A percentile compares a stretch with the other conserved stretches of the same genome.
These are phyloP conservation scores for Drosophila pseudoobscura DNA, from an alignment of 1,140 invertebrate genomes.

Conservation along the genomic window DNA sequence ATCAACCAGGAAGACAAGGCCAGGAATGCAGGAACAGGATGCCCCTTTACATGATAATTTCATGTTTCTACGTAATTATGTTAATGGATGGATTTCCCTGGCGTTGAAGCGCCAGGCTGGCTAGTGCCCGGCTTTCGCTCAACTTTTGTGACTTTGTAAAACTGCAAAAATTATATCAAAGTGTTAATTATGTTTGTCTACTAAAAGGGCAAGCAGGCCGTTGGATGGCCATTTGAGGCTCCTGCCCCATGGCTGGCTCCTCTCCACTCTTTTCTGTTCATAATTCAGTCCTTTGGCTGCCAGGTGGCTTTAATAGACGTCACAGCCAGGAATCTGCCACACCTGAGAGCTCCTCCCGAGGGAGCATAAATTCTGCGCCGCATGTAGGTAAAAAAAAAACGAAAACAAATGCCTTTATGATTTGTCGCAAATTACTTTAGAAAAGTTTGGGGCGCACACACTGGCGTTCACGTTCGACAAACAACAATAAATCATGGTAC, in stretches of 20 bases:
- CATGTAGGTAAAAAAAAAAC: slow-evolving; percentile 17
- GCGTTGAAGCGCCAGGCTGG: slow-evolving; percentile 3
- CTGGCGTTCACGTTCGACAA: slow-evolving; percentile 67
- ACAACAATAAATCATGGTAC: slow-evolving; percentile 70
- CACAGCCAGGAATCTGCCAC: too few species aligned
- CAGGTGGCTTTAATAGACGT: slow-evolving; percentile 9
- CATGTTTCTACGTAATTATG: slow-evolving; percentile 76
- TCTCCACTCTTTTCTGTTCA: not conserved
- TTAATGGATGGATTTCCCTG: slow-evolving; percentile 73
- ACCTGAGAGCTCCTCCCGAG: too few species aligned
- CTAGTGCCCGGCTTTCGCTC: not conserved
- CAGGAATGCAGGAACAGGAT: slow-evolving; percentile 30
- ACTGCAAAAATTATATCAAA: slow-evolving; percentile 75
- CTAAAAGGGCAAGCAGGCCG: not conserved
- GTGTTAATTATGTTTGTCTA: slow-evolving; percentile 73
- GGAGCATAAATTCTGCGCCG: slow-evolving; percentile 38
- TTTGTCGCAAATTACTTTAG: slow-evolving; percentile 80
- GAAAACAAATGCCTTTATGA: slow-evolving; percentile 65
- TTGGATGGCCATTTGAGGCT: slow-evolving; percentile 24
- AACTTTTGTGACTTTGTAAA: slow-evolving; percentile 59
- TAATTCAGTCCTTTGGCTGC: slow-evolving; percentile 8
- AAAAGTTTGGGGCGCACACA: slow-evolving; percentile 59
- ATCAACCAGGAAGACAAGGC: slow-evolving; percentile 57
- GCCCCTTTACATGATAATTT: slow-evolving; percentile 74
- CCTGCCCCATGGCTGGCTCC: slow-evolving; percentile 5